Evolutionary conservation across 64 coral and sea anemone genomes (phyloP).

Genomic region (Astreopora myriophthalma): DNA sequence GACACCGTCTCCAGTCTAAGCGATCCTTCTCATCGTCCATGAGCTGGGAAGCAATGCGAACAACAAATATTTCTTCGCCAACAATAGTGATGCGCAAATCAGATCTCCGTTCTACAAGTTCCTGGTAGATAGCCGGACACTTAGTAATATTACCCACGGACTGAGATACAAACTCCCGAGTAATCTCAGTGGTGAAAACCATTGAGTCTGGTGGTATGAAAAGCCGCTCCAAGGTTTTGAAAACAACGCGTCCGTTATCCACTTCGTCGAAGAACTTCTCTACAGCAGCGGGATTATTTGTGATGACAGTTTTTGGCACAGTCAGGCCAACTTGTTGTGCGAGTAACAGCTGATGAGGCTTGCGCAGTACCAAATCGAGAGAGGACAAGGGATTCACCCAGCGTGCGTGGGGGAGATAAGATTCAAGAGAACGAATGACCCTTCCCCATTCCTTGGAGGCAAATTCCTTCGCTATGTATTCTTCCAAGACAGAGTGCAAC

Average conservation of each 20-base stretch:
- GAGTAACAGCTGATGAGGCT: conserved; percentile 1
- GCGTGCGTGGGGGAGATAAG: neutral
- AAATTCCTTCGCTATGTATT: conserved; percentile 21
- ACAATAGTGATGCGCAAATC: conserved; percentile 21
- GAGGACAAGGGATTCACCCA: conserved; percentile 28
- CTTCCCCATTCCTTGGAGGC: conserved; percentile 8
- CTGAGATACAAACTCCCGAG: neutral
- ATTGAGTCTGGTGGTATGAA: neutral
- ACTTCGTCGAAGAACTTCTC: neutral
- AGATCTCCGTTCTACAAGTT: neutral
- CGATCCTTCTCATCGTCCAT: neutral
- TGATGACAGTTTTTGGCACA: conserved; percentile 21
- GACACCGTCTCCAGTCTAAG: neutral
- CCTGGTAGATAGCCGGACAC: conserved; percentile 45
- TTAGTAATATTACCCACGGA: neutral
- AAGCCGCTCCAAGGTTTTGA: conserved; percentile 21
- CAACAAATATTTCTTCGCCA: neutral
- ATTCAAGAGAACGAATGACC: conserved; percentile 15
- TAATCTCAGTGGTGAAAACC: conserved; percentile 10
- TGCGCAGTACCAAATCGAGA: neutral
- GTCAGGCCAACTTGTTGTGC: conserved; percentile 48
- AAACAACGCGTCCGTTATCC: neutral
- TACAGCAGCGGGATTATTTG: conserved; percentile 20
- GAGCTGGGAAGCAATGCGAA: neutral
- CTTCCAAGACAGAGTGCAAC: neutral